Evolutionary conservation across 2,113 vertebrate species (phyloP).

Genomic region (Greenwoodochromis staneri): DNA sequence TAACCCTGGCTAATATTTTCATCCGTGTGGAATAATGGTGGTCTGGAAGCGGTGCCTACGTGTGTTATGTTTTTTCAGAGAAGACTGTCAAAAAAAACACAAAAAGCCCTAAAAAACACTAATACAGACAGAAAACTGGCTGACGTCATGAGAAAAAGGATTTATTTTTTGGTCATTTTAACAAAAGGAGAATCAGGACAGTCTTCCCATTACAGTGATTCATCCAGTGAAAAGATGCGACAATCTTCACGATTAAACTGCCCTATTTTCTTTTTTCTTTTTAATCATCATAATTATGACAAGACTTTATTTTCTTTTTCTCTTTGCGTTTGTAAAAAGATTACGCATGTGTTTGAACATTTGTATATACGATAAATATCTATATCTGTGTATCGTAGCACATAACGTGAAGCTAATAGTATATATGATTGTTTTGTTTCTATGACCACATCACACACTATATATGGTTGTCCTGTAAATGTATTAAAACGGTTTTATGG

Average conservation of each 20-base stretch:
- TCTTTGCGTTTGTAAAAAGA: background rate
- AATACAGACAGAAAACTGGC: slow-evolving; percentile 1
- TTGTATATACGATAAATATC: slow-evolving; percentile 44
- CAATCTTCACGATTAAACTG: background rate
- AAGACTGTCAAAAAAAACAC: background rate
- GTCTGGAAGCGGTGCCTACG: slow-evolving; percentile 24
- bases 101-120: background rate
- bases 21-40: slow-evolving; percentile 11
- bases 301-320: background rate
- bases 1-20: slow-evolving; percentile 53
- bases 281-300: background rate
- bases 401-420: background rate
- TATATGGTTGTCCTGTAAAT: slow-evolving; percentile 8
- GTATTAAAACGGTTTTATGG: slow-evolving; percentile 1
- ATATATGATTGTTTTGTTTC: slow-evolving; percentile 28
- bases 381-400: slow-evolving; percentile 3
- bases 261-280: slow-evolving; percentile 18
- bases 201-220: background rate
- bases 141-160: slow-evolving; percentile 36
- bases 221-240: background rate
- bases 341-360: slow-evolving; percentile 33
- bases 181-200: background rate
- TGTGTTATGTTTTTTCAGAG: background rate
- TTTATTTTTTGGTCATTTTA: background rate
- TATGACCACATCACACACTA: slow-evolving; percentile 11